Conservation (phyloP, 37 sponge, comb jelly and placozoan genomes). For the Mnemiopsis leidyi region DNA sequence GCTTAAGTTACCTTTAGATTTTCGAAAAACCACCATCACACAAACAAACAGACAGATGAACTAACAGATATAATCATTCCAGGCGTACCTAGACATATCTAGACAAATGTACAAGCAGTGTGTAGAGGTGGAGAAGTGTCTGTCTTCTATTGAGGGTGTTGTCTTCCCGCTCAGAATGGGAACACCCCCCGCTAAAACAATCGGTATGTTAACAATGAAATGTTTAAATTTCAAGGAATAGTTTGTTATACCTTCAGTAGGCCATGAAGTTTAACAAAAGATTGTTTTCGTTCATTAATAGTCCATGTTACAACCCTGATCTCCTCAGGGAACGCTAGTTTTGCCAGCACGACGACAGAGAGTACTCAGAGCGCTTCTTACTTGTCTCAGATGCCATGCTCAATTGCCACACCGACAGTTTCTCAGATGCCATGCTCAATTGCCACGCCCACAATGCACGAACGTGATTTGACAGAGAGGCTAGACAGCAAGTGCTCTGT, state of each 20-base stretch:
- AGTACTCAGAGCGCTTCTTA: constrained; percentile 10
- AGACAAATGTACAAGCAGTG: constrained; percentile 30
- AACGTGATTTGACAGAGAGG: neutral
- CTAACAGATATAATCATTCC: neutral
- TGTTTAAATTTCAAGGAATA: no score
- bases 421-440: constrained; percentile 16
- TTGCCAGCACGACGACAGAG: neutral
- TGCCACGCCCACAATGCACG: neutral
- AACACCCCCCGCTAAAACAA: neutral
- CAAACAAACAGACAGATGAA: no score
- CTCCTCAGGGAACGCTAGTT: neutral
- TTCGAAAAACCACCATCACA: no score
- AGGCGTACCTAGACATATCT: constrained; percentile 15
- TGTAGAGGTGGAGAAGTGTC: constrained; percentile 42
- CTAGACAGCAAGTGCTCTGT: neutral
- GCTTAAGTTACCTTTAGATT: no score
- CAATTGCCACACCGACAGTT: neutral
- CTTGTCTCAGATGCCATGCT: neutral
- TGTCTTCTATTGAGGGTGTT: neutral
- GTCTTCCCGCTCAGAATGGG: constrained; percentile 35
- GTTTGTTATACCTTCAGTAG: no score
- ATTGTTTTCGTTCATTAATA: no score
- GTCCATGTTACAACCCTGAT: neutral
- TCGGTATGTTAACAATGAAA: neutral
- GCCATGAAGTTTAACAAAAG: no score